These are phyloP conservation scores for Meta bourneti DNA, from an alignment of 2,888 invertebrate species.

Conservation along the genomic window DNA sequence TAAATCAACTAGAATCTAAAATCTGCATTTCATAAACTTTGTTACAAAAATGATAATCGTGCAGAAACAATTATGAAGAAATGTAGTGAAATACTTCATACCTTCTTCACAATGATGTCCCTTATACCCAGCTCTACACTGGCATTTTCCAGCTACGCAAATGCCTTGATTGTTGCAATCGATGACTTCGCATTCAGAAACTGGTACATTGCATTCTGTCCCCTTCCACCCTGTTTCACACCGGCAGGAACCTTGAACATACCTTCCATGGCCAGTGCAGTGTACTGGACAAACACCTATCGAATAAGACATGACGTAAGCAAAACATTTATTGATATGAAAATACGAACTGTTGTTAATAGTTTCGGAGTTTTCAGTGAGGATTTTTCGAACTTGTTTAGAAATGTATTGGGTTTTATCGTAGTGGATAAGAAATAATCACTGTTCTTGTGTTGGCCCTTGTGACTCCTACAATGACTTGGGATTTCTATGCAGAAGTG, in stretches of 20 bases:
- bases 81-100: slow-evolving; percentile 80
- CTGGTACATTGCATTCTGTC: slow-evolving; percentile 95
- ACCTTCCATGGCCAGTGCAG: slow-evolving; percentile 97
- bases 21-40: too few species aligned
- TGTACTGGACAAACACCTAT: slow-evolving; percentile 96
- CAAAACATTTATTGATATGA: neutral
- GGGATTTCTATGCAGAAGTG: too few species aligned
- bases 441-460: too few species aligned
- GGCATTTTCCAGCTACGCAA: slow-evolving; percentile 96
- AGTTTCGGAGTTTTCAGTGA: neutral
- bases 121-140: slow-evolving; percentile 95
- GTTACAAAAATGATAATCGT: too few species aligned
- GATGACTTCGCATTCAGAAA: slow-evolving; percentile 96
- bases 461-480: too few species aligned
- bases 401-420: too few species aligned
- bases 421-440: neutral
- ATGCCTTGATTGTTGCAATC: slow-evolving; percentile 98
- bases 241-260: slow-evolving; percentile 96
- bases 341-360: too few species aligned
- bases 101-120: slow-evolving; percentile 96
- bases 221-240: slow-evolving; percentile 99
- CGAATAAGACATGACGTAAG: slow-evolving; percentile 58
- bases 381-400: too few species aligned
- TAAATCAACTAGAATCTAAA: too few species aligned
- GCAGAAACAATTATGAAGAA: neutral